Conservation (phyloP, 35 echinoderm and acorn worm species). For the Lytechinus pictus region DNA sequence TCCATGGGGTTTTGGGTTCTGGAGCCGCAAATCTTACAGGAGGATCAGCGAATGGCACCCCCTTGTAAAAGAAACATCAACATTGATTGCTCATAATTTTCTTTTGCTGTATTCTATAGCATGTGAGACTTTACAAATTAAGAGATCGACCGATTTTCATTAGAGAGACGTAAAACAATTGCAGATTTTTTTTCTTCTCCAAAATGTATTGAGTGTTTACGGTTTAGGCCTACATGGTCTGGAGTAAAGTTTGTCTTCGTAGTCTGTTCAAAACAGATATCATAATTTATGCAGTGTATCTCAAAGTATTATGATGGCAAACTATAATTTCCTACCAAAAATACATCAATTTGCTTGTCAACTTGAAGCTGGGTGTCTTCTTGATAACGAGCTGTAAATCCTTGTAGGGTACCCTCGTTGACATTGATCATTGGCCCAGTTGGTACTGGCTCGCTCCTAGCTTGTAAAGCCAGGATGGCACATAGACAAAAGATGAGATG, state of each 20-base stretch:
- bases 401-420: conserved; percentile 7
- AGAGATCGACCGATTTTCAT: neutral
- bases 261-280: neutral
- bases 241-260: too few species aligned
- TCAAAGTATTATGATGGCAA: neutral
- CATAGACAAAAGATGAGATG: neutral
- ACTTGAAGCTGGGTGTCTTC: neutral
- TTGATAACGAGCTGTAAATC: neutral
- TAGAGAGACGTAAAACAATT: neutral
- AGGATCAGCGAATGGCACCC: conserved; percentile 83
- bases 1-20: conserved; percentile 52
- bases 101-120: too few species aligned
- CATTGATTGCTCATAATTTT: neutral
- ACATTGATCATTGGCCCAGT: conserved; percentile 17
- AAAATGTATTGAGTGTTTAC: too few species aligned
- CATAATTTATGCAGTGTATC: neutral
- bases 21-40: conserved; percentile 72
- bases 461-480: neutral
- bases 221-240: too few species aligned
- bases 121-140: too few species aligned
- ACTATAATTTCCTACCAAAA: conserved; percentile 25
- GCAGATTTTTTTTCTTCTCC: neutral
- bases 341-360: conserved; percentile 64
- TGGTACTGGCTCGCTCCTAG: neutral
- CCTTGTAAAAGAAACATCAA: conserved; percentile 27